These are phyloP conservation scores for Pitangus sulphuratus DNA, from an alignment of 2,797 vertebrate species.

Conservation along the genomic window DNA sequence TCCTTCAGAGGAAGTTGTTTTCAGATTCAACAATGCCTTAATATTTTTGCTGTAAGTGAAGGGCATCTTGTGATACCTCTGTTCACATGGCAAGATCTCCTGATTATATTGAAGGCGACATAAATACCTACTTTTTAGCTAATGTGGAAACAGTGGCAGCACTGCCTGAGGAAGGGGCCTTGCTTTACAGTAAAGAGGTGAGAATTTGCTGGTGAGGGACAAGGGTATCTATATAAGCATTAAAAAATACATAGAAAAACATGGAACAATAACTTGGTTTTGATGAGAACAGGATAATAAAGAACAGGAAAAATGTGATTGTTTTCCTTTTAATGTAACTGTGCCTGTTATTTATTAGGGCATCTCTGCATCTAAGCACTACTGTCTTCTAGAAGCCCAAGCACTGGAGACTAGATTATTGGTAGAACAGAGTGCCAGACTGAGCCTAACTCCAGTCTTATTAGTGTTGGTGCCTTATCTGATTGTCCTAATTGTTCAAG, in stretches of 20 bases:
- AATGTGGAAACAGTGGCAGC: neutral
- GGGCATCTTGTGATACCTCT: neutral
- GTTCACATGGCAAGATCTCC: neutral
- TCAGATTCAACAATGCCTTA: neutral
- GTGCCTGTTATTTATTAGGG: neutral
- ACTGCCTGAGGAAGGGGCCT: neutral
- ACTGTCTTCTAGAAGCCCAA: neutral
- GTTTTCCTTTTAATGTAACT: neutral
- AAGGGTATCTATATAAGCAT: neutral
- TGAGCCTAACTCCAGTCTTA: neutral
- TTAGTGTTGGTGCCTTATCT: neutral
- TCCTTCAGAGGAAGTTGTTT: neutral
- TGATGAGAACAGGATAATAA: neutral
- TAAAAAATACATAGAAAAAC: neutral
- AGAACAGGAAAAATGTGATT: neutral
- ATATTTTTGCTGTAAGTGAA: neutral
- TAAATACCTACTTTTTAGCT: neutral
- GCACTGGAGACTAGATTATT: neutral
- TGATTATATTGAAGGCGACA: neutral
- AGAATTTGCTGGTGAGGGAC: neutral
- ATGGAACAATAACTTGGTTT: neutral
- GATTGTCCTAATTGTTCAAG: neutral
- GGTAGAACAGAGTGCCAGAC: neutral
- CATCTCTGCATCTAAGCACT: neutral
- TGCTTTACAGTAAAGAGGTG: neutral